These are phyloP conservation scores for Sitta europaea DNA, from an alignment of 2,113 vertebrate genomes.

Conservation along the genomic window DNA sequence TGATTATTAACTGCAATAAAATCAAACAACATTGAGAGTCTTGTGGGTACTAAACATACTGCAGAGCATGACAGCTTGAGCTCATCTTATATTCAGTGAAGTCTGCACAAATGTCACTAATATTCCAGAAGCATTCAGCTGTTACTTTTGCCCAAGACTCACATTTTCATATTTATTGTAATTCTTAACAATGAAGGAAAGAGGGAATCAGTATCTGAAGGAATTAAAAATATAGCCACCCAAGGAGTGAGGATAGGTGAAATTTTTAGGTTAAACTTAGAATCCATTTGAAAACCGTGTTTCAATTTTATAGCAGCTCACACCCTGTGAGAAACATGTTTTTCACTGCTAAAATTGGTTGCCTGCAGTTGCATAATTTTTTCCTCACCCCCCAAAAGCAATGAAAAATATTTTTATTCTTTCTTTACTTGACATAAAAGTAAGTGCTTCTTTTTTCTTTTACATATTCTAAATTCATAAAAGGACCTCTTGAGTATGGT, in stretches of 20 bases:
- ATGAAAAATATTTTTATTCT: neutral
- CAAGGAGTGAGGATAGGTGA: neutral
- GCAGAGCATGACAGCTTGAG: slow-evolving; percentile 11
- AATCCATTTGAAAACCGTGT: neutral
- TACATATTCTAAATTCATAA: neutral
- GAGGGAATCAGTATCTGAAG: neutral
- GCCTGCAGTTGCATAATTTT: neutral
- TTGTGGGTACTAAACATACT: slow-evolving; percentile 10
- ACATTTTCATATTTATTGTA: neutral
- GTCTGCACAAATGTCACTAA: slow-evolving; percentile 21
- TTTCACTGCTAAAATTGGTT: neutral
- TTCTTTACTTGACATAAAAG: neutral
- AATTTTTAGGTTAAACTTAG: neutral
- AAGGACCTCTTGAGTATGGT: neutral
- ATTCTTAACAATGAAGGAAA: neutral
- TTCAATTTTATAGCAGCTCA: neutral
- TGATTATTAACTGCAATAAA: slow-evolving; percentile 13
- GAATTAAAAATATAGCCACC: neutral
- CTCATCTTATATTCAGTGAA: slow-evolving; percentile 39
- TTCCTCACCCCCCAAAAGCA: neutral
- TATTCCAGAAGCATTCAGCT: slow-evolving; percentile 18
- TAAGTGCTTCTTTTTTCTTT: neutral
- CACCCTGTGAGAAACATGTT: neutral
- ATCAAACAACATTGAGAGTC: neutral
- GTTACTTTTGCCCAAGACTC: neutral